These are phyloP conservation scores for Ptychadena robeensis DNA, from an alignment of 2,797 vertebrate species.

Conservation along the genomic window DNA sequence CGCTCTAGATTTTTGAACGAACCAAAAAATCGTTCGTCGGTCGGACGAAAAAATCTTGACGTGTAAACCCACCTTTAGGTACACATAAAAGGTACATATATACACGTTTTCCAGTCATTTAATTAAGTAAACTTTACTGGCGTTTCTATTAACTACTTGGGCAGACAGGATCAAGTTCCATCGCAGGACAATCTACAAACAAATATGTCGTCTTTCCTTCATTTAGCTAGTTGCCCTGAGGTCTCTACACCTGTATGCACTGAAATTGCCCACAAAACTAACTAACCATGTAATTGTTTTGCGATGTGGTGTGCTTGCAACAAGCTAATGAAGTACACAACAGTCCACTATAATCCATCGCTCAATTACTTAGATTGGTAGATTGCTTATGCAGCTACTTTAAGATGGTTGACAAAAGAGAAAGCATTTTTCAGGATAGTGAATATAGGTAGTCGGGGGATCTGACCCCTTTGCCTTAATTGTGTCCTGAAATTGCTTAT, in stretches of 20 bases:
- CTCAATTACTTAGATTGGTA: not conserved
- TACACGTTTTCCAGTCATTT: too few species aligned
- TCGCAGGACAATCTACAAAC: not conserved
- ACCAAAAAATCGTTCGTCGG: too few species aligned
- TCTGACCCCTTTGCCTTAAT: too few species aligned
- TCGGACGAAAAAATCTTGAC: too few species aligned
- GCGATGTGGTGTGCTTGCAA: not conserved
- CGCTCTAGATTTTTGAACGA: too few species aligned
- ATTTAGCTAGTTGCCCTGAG: not conserved
- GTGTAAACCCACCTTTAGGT: too few species aligned
- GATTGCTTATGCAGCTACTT: not conserved
- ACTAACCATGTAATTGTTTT: not conserved
- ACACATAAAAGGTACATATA: too few species aligned
- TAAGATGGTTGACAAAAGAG: not conserved
- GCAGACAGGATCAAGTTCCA: too few species aligned
- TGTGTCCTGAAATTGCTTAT: too few species aligned
- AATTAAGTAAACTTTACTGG: too few species aligned
- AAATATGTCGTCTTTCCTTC: not conserved
- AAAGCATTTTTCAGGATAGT: not conserved
- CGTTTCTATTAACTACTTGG: too few species aligned
- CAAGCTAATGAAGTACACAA: not conserved
- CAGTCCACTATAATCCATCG: not conserved
- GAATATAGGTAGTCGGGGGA: too few species aligned
- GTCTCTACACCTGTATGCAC: slow-evolving; percentile 9
- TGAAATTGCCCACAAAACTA: not conserved